A percentile compares a stretch with the other conserved stretches of the same genome.
Evolutionary conservation across 2,797 vertebrate species (phyloP).

Genomic region (Pipistrellus nathusii): DNA sequence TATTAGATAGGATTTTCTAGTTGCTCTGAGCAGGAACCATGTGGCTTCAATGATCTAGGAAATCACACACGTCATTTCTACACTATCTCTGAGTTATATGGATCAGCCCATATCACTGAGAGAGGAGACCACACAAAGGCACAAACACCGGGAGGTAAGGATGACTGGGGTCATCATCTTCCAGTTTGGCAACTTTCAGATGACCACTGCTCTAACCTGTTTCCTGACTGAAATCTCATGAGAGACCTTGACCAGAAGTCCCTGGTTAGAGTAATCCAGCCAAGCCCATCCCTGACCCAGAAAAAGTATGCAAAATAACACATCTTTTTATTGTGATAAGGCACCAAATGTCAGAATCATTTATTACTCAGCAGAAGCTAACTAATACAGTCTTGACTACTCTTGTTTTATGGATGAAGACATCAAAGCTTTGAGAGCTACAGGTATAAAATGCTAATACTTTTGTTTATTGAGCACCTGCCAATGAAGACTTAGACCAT

Average conservation of each 20-base stretch:
- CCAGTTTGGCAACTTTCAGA: background rate
- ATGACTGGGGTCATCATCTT: too few species aligned
- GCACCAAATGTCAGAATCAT: background rate
- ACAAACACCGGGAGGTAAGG: too few species aligned
- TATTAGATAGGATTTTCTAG: background rate
- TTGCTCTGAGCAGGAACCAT: too few species aligned
- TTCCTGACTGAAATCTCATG: background rate
- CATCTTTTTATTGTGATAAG: background rate
- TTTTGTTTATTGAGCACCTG: background rate
- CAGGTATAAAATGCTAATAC: background rate
- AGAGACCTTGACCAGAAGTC: background rate
- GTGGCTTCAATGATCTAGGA: too few species aligned
- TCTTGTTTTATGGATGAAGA: background rate
- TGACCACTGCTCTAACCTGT: background rate
- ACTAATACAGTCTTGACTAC: background rate
- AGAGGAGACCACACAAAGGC: too few species aligned
- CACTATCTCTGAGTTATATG: too few species aligned
- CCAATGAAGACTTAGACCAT: fast-evolving
- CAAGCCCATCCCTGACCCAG: background rate
- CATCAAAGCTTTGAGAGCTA: background rate
- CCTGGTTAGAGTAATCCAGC: background rate
- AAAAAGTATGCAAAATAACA: background rate
- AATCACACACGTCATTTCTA: too few species aligned
- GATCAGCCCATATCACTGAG: too few species aligned
- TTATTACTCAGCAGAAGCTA: background rate